Evolutionary conservation across 2,888 invertebrate genomes (phyloP).

Genomic region (Apamea crenata): DNA sequence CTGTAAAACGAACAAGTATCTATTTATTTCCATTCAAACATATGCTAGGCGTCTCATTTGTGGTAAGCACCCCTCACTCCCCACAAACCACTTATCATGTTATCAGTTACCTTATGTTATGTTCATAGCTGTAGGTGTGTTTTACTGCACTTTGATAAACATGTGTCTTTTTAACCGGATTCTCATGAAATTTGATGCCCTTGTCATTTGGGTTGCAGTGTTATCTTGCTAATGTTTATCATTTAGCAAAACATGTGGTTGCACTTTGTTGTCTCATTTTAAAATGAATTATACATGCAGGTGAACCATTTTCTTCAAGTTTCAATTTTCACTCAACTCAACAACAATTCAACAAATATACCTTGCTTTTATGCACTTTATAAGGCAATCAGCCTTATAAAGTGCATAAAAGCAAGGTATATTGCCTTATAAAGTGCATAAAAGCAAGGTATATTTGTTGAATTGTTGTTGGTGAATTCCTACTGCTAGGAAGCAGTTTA

Average conservation of each 20-base stretch:
- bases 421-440: background rate
- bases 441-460: background rate
- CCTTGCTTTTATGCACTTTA: too few species aligned
- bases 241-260: constrained; percentile 16
- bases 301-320: background rate
- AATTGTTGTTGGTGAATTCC: background rate
- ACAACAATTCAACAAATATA: too few species aligned
- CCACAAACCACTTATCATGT: constrained; percentile 50
- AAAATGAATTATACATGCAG: background rate
- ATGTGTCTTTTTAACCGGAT: background rate
- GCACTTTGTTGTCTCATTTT: constrained; percentile 16
- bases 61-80: constrained; percentile 15
- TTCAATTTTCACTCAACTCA: background rate
- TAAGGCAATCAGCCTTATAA: too few species aligned
- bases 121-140: constrained; percentile 26
- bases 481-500: background rate
- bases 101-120: constrained; percentile 53
- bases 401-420: too few species aligned
- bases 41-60: constrained; percentile 10
- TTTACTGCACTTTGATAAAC: constrained; percentile 41
- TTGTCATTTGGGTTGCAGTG: background rate
- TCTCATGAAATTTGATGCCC: background rate
- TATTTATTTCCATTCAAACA: background rate
- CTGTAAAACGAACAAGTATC: background rate
- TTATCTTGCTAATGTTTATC: constrained; percentile 45